Percentiles rank a stretch among this genome's conserved stretches.
phyloP scores from a whole-genome alignment of 2,113 vertebrate species.

The Ameiurus melas region DNA sequence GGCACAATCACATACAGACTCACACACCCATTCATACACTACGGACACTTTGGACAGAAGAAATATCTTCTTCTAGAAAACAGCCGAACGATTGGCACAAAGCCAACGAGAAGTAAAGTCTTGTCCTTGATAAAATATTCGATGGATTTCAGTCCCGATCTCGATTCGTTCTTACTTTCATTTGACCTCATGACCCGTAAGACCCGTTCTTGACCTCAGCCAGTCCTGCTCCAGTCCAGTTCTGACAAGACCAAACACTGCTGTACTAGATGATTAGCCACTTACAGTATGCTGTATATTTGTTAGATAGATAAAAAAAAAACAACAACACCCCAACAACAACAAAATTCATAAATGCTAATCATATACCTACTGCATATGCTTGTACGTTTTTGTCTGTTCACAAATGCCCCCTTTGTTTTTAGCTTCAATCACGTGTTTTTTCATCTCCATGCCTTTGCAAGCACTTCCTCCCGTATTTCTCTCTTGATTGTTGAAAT shows the following conservation, averaged over 20 bases:
- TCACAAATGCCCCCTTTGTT: not conserved
- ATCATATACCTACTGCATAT: not conserved
- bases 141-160: not conserved
- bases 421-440: slow-evolving; percentile 24
- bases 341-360: not conserved
- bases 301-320: not conserved
- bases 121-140: not conserved
- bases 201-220: not conserved
- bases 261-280: no score
- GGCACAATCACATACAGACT: no score
- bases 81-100: not conserved
- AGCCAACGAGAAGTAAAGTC: not conserved
- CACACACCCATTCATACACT: no score
- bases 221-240: not conserved
- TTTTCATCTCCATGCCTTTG: slow-evolving; percentile 24
- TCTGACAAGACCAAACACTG: not conserved
- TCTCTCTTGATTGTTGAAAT: slow-evolving; percentile 39
- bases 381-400: not conserved
- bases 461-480: slow-evolving; percentile 25
- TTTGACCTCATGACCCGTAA: not conserved
- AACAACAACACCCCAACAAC: no score
- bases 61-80: not conserved
- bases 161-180: not conserved
- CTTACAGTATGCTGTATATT: not conserved
- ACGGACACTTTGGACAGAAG: no score